Evolutionary conservation across 2,113 vertebrate species (phyloP), one percentile per base, ranked within the genome.

Genomic region (Mesembrinibis cayennensis): DNA sequence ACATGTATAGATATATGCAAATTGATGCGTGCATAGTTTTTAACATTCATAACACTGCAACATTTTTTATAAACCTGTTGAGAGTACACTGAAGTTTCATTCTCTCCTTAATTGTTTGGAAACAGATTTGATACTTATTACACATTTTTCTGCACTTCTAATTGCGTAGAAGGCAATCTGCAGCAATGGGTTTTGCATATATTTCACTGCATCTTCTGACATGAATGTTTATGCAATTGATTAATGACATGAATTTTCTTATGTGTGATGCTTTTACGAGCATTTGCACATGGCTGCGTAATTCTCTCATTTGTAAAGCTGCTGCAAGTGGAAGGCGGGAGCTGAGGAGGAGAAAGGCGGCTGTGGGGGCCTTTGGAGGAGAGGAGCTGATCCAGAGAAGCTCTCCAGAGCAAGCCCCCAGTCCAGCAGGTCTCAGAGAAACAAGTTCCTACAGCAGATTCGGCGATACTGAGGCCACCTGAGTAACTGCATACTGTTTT

Each of bases 401-500:
- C 8, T 44, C 32, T 34, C 5, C 58, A 10, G 40, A 8, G 17
- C n/a, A 4, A 52, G 17, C 4, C 26, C 10, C 52, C 23, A 7
- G 2, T 2, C 53, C n/a, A 38, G 56, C 50, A 11, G 14, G 20
- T 11, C 32, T 5, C 62, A 5, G 49, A 34, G 42, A 15, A 65
- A n/a, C 1, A 3, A 10, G 11, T 25, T 13, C 32, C 69, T 21
- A 1, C 47, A 32, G 44, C 55, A n/a, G 22, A 26, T 16, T 5
- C 1, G 1, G 72, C 45, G 79, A 17, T 55, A 6, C 38, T 16
- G 9, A 40, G 62, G 30, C 22, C 59, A 17, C 16, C 23, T 2
- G 2, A 22, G 42, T 0, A 4, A 13, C 25, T 1, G 8, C 0
- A 0, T 6, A 7, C 20, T 7, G 34, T 3, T 38, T 15, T 34